Conservation (phyloP, 2,888 invertebrate genomes). For the Sinelater perroti region DNA sequence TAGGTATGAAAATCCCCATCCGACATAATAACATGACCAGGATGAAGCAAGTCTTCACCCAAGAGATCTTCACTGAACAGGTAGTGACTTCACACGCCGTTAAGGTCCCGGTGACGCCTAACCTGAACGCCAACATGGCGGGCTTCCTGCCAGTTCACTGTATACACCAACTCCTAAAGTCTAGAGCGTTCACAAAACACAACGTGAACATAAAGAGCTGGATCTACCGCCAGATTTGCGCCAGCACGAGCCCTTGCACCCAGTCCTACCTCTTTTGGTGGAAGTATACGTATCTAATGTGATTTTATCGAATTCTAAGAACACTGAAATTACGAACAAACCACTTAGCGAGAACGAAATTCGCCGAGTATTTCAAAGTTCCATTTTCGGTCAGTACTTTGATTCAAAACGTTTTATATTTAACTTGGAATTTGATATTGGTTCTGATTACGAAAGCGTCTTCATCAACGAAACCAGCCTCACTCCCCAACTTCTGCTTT, state of each 20-base stretch:
- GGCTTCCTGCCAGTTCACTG: slow-evolving; percentile 96
- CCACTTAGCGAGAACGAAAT: slow-evolving; percentile 92
- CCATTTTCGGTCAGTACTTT: slow-evolving; percentile 78
- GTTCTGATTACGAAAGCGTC: slow-evolving; percentile 62
- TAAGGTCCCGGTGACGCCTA: slow-evolving; percentile 92
- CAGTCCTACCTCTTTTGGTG: slow-evolving; percentile 89
- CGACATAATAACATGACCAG: slow-evolving; percentile 86
- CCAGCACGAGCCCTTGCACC: slow-evolving; percentile 91
- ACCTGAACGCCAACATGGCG: slow-evolving; percentile 85
- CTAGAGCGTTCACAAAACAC: slow-evolving; percentile 93
- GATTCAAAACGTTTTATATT: slow-evolving; percentile 67
- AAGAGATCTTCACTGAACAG: slow-evolving; percentile 97
- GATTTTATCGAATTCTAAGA: slow-evolving; percentile 73
- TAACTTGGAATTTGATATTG: slow-evolving; percentile 64
- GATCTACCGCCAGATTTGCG: slow-evolving; percentile 94
- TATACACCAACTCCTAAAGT: slow-evolving; percentile 93
- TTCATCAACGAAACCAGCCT: slow-evolving; percentile 72
- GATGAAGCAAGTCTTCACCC: slow-evolving; percentile 93
- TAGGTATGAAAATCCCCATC: slow-evolving; percentile 94
- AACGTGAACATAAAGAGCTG: slow-evolving; percentile 96
- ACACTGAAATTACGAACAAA: slow-evolving; percentile 85
- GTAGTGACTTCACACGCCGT: slow-evolving; percentile 96
- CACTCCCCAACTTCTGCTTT: slow-evolving; percentile 86
- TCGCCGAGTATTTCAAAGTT: slow-evolving; percentile 80
- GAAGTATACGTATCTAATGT: slow-evolving; percentile 96